phyloP scores from a whole-genome alignment of 2,888 invertebrate species.

The Agriopis leucophaearia region DNA sequence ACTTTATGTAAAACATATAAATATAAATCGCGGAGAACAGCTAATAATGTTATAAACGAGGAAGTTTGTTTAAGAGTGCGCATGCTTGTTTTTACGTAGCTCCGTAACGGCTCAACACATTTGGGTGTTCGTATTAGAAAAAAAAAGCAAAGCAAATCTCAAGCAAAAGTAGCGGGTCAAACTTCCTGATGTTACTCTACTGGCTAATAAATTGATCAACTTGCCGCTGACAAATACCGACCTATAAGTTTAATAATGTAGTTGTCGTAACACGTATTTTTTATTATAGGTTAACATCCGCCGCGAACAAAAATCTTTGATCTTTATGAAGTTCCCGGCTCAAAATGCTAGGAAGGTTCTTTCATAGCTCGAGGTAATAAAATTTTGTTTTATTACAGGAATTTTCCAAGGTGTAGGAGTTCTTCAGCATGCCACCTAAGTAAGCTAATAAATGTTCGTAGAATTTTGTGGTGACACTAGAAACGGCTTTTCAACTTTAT shows the following conservation, averaged over 20 bases:
- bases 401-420: slow-evolving; percentile 75
- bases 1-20: too few relatives aligned
- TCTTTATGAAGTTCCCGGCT: slow-evolving; percentile 27
- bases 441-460: slow-evolving; percentile 66
- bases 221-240: neutral
- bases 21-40: too few relatives aligned
- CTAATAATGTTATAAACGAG: too few relatives aligned
- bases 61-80: too few relatives aligned
- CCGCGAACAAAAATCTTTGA: slow-evolving; percentile 23
- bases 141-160: too few relatives aligned
- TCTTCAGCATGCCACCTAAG: slow-evolving; percentile 83
- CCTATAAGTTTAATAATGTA: slow-evolving; percentile 1
- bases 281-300: slow-evolving; percentile 22
- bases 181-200: neutral
- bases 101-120: too few relatives aligned
- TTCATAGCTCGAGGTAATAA: slow-evolving; percentile 40
- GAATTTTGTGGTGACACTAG: slow-evolving; percentile 39
- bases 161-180: too few relatives aligned
- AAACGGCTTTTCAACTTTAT: slow-evolving; percentile 32
- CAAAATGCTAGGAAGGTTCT: slow-evolving; percentile 19
- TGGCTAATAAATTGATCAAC: neutral
- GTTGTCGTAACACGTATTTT: neutral
- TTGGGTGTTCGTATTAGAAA: too few relatives aligned
- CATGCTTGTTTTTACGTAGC: too few relatives aligned
- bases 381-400: slow-evolving; percentile 80